phyloP scores from a whole-genome alignment of 2,797 vertebrate genomes.

The Acanthurus tractus region DNA sequence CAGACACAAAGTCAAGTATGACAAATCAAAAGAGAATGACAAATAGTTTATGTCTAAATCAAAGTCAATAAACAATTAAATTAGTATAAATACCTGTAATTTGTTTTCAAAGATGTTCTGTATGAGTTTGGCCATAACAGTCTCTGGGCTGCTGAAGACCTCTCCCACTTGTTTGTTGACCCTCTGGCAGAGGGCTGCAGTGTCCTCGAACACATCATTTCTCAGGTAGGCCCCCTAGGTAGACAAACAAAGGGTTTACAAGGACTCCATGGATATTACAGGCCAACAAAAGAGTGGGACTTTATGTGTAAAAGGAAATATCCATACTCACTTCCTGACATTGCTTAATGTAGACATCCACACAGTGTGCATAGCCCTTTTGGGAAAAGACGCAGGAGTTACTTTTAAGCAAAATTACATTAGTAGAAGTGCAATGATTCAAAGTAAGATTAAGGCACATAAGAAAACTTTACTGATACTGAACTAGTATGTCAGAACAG shows the following conservation, averaged over 20 bases:
- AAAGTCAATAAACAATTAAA: neutral
- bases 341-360: constrained; percentile 99
- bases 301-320: neutral
- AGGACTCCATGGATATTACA: constrained; percentile 2
- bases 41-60: neutral
- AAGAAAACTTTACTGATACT: constrained; percentile 1
- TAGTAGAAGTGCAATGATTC: neutral
- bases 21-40: neutral
- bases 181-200: constrained; percentile 92
- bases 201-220: constrained; percentile 97
- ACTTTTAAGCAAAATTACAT: constrained; percentile 17
- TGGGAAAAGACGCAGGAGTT: constrained; percentile 62
- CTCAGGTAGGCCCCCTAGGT: constrained; percentile 92
- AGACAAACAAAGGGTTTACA: constrained; percentile 33
- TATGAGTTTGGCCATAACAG: constrained; percentile 97
- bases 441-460: neutral
- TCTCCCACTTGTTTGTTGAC: constrained; percentile 99
- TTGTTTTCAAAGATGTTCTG: constrained; percentile 98
- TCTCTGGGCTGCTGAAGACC: constrained; percentile 97
- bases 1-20: constrained; percentile 46
- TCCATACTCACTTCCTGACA: constrained; percentile 93
- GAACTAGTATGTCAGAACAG: neutral
- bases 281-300: neutral
- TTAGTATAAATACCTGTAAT: constrained; percentile 89
- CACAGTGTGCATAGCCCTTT: constrained; percentile 98